Evolutionary conservation across 2,888 invertebrate species (phyloP).

Genomic region (Lottia scabra): DNA sequence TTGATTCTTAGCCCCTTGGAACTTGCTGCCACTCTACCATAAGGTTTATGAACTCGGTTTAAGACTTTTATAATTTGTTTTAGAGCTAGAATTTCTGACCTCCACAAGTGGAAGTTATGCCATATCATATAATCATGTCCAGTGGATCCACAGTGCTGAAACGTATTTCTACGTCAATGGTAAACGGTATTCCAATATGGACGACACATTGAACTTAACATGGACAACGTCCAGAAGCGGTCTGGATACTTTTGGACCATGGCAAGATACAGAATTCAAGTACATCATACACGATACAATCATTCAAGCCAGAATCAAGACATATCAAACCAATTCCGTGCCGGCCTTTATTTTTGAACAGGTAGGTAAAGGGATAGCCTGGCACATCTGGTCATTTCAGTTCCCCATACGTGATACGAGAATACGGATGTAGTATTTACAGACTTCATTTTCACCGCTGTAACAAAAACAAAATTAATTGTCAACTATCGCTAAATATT

Average conservation of each 20-base stretch:
- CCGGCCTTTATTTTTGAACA: conserved; percentile 24
- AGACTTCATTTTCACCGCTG: no score
- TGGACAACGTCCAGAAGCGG: conserved; percentile 9
- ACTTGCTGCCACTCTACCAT: no score
- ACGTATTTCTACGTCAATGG: conserved; percentile 35
- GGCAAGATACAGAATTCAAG: conserved; percentile 15
- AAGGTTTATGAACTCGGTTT: no score
- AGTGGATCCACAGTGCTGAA: conserved; percentile 31
- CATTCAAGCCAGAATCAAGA: conserved; percentile 21
- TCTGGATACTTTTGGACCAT: conserved; percentile 23
- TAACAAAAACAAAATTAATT: no score
- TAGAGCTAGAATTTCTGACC: no score
- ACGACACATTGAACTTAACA: conserved; percentile 7
- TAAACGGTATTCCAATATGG: conserved; percentile 25
- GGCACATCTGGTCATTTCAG: no score
- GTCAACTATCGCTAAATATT: no score
- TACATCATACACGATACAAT: conserved; percentile 12
- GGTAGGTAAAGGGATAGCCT: conserved; percentile 20
- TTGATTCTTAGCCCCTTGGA: no score
- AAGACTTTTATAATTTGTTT: no score
- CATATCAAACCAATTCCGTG: conserved; percentile 14
- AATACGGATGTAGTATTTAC: no score
- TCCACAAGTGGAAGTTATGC: not conserved
- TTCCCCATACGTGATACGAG: no score
- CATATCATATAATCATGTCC: not conserved